Evolutionary conservation across 2,888 invertebrate genomes (phyloP).

Genomic region (Polydrusus pterygomalis): DNA sequence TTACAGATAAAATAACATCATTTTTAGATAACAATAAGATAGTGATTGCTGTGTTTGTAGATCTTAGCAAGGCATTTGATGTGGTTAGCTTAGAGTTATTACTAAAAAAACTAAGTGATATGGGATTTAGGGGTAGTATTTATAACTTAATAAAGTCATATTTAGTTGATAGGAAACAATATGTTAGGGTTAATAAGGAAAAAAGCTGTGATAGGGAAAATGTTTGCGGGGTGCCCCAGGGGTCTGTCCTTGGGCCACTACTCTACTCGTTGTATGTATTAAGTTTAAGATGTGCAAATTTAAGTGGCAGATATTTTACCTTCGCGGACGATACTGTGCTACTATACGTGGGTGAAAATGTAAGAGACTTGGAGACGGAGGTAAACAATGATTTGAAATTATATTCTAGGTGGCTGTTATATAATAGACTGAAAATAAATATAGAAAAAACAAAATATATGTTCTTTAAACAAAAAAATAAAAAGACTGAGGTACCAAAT

Average conservation of each 20-base stretch:
- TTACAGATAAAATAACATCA: background rate
- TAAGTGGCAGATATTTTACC: too few species aligned
- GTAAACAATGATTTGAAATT: background rate
- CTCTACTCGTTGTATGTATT: too few species aligned
- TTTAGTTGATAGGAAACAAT: background rate
- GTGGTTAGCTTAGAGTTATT: background rate
- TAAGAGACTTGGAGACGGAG: background rate
- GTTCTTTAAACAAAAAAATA: conserved; percentile 18
- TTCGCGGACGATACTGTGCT: too few species aligned
- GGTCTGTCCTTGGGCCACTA: too few species aligned
- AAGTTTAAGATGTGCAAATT: too few species aligned
- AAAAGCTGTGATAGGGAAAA: background rate
- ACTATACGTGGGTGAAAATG: conserved; percentile 2
- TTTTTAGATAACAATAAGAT: background rate
- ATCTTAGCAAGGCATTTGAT: too few species aligned
- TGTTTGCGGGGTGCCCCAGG: conserved; percentile 15
- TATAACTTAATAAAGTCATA: background rate
- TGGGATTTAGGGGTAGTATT: background rate
- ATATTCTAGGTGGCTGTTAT: conserved; percentile 9
- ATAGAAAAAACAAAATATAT: conserved; percentile 17
- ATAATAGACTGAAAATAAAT: conserved; percentile 28
- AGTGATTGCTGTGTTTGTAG: too few species aligned
- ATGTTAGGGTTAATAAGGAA: background rate
- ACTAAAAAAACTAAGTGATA: background rate
- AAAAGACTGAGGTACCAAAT: background rate